A percentile compares a stretch with the other conserved stretches of the same genome.
These are phyloP conservation scores for Opisthograptis luteolata DNA, from an alignment of 2,888 invertebrate genomes.

Conservation along the genomic window DNA sequence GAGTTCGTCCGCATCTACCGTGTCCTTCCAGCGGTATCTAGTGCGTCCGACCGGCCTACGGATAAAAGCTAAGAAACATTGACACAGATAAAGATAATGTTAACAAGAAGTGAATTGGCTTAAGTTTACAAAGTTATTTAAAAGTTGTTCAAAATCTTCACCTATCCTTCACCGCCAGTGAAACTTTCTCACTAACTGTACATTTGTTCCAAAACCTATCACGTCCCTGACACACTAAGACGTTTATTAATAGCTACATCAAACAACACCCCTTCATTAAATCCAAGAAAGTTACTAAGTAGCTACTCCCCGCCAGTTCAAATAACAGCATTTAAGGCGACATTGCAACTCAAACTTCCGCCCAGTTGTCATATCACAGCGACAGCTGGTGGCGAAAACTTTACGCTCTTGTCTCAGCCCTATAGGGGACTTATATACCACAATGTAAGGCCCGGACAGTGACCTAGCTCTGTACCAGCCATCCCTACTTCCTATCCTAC, in stretches of 20 bases:
- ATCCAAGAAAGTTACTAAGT: slow-evolving; percentile 19
- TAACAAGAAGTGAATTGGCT: too few species aligned
- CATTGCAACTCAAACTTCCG: slow-evolving; percentile 30
- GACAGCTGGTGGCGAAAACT: slow-evolving; percentile 36
- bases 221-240: slow-evolving; percentile 2
- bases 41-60: too few species aligned
- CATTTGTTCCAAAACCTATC: background rate
- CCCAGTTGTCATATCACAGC: slow-evolving; percentile 34
- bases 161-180: too few species aligned
- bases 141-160: too few species aligned
- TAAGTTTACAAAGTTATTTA: too few species aligned
- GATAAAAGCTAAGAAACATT: too few species aligned
- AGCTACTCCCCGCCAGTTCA: background rate
- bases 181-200: too few species aligned
- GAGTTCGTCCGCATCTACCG: too few species aligned
- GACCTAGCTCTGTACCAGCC: too few species aligned
- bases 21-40: too few species aligned
- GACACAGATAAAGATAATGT: too few species aligned
- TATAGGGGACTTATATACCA: background rate
- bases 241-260: slow-evolving; percentile 13
- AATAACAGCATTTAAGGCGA: slow-evolving; percentile 19
- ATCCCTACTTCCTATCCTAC: too few species aligned
- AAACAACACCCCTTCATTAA: slow-evolving; percentile 17
- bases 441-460: background rate
- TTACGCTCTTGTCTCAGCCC: slow-evolving; percentile 27